Evolutionary conservation across 53 echinoderm and acorn worm genomes (phyloP).

Genomic region (Holothuria scabra): DNA sequence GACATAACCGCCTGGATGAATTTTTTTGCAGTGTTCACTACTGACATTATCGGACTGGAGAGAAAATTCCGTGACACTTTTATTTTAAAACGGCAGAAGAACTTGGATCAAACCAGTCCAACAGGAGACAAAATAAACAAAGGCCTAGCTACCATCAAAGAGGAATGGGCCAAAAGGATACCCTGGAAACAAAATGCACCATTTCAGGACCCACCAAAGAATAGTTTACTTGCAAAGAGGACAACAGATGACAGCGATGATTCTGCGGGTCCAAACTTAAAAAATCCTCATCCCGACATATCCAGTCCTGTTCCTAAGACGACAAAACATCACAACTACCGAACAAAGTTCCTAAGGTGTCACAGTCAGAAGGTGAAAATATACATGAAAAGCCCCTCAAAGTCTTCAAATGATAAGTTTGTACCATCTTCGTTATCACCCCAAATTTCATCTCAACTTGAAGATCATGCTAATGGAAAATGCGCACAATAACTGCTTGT

Average conservation of each 20-base stretch:
- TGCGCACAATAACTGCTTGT: slow-evolving; percentile 15
- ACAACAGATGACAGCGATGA: neutral
- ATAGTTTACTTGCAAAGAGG: neutral
- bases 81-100: neutral
- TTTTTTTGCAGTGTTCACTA: neutral
- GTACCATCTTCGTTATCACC: neutral
- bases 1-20: neutral
- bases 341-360: neutral
- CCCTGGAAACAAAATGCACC: neutral
- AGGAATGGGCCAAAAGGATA: neutral
- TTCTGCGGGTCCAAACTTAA: neutral
- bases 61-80: neutral
- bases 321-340: neutral
- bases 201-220: neutral
- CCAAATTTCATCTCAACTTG: neutral
- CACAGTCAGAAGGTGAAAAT: neutral
- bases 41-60: neutral
- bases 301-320: neutral
- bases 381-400: too few relatives aligned
- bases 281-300: neutral
- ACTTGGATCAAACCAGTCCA: neutral
- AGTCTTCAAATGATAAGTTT: too few relatives aligned
- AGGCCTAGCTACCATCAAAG: neutral
- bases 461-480: slow-evolving; percentile 6
- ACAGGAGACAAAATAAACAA: neutral